Base-by-base conservation (phyloP, 2,888 invertebrate genomes). In the Bombyx huttoni region DNA sequence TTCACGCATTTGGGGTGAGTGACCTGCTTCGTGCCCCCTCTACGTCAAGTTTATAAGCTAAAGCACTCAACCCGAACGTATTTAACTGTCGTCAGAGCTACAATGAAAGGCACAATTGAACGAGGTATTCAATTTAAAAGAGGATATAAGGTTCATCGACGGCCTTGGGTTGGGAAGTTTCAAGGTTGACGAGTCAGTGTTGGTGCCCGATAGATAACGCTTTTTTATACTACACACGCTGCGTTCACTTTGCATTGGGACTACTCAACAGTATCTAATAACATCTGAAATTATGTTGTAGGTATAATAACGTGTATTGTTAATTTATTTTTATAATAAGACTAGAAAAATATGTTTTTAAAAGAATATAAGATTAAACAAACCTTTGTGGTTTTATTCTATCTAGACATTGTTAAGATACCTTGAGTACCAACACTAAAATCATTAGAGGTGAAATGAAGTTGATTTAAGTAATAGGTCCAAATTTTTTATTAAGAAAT, bases 111-210 rank as follows among this genome's bases (percentile, higher is more conserved):
- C 70, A 71, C 73, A 75, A 67, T 54, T 58, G 64, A 67, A 60
- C 62, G 64, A 65, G 67, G 63, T 64, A 63, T 68, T 68, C 63
- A 58, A 67, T 70, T 70, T 67, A 62, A 56, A 45, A 65, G 68
- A 68, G 69, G 65, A 69, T 62, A 62, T 67, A 60, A 65, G 58
- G 66, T 63, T 63, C 64, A 70, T 62, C 62, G 53, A 56, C 70
- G 78, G 77, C 85, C 86, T 86, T 86, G 84, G 81, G 73, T 80
- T 65, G 67, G 65, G 61, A 65, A 60, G 67, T 61, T 70, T 77
- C 82, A 85, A 84, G 81, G 83, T 76, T 73, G 65, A 66, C 69
- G 58, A 58, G 64, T 61, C 62, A 56, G 61, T 54, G 59, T 63
- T 59, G 58, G 57, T 64, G 61, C 59, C 59, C 52, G 53, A 56